phyloP scores from a whole-genome alignment of 2,888 invertebrate genomes.

The Tinea semifulvella region DNA sequence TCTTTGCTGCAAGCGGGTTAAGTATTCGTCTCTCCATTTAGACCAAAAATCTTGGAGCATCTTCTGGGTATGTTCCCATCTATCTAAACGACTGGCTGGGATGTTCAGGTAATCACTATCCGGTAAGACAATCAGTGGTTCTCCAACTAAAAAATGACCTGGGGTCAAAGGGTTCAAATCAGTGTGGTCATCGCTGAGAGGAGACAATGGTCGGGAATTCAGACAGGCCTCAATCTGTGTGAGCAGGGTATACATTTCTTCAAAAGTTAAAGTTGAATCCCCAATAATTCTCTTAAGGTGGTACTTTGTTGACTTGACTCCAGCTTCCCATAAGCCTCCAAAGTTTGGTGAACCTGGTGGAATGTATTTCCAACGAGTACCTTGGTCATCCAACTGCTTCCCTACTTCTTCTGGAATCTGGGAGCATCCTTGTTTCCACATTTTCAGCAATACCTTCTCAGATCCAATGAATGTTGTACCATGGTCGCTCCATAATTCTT shows the following conservation, averaged over 20 bases:
- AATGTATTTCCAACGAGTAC: slow-evolving; percentile 24
- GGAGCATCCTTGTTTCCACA: too few species aligned
- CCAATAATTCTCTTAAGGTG: slow-evolving; percentile 20
- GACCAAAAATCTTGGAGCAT: slow-evolving; percentile 22
- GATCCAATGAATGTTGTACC: slow-evolving; percentile 22
- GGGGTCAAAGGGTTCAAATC: slow-evolving; percentile 21
- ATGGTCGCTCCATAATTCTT: slow-evolving; percentile 20
- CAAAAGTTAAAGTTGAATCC: slow-evolving; percentile 18
- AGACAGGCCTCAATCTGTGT: slow-evolving; percentile 21
- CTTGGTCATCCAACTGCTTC: slow-evolving; percentile 12
- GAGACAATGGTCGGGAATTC: slow-evolving; percentile 20
- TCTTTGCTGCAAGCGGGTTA: slow-evolving; percentile 18
- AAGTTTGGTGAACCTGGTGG: slow-evolving; percentile 21
- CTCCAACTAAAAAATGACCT: slow-evolving; percentile 22
- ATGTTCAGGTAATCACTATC: slow-evolving; percentile 15
- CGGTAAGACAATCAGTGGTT: slow-evolving; percentile 19
- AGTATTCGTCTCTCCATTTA: slow-evolving; percentile 22
- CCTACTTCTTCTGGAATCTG: slow-evolving; percentile 15
- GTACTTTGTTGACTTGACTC: slow-evolving; percentile 21
- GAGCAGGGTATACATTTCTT: slow-evolving; percentile 20
- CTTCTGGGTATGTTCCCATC: slow-evolving; percentile 22
- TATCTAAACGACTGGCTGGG: slow-evolving; percentile 14
- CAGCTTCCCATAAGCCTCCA: slow-evolving; percentile 24
- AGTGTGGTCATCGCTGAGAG: slow-evolving; percentile 18
- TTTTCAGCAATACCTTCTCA: too few species aligned